Evolutionary conservation across 2,113 vertebrate species (phyloP).

Genomic region (Lycaon pictus): DNA sequence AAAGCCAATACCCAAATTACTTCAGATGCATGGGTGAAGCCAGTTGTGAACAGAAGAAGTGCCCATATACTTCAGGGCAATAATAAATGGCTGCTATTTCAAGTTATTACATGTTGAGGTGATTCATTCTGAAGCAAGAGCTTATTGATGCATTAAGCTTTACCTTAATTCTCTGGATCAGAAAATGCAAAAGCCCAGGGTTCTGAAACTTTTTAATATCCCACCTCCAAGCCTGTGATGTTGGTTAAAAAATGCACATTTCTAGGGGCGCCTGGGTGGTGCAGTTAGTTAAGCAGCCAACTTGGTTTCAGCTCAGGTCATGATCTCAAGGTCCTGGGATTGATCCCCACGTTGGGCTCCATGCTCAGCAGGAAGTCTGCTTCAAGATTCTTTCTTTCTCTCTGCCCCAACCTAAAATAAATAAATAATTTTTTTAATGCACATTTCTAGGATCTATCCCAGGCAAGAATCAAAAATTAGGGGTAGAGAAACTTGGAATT

Average conservation of each 20-base stretch:
- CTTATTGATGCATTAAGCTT: not conserved
- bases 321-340: not conserved
- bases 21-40: fast-evolving
- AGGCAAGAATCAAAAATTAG: not conserved
- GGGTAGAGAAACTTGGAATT: not conserved
- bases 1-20: not conserved
- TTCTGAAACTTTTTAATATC: not conserved
- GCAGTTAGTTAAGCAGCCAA: not conserved
- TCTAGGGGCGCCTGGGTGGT: not conserved
- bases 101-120: not conserved
- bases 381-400: not conserved
- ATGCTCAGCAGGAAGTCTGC: not conserved
- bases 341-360: not conserved
- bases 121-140: not conserved
- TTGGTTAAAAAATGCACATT: not conserved
- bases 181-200: not conserved
- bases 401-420: not conserved
- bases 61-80: not conserved
- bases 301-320: not conserved
- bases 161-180: not conserved
- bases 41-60: not conserved
- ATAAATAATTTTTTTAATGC: not conserved
- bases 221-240: not conserved
- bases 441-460: not conserved
- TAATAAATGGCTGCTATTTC: not conserved